Evolutionary conservation across 2,797 vertebrate genomes (phyloP), one percentile per base, ranked within the genome.

Genomic region (Loris lydekkerianus): DNA sequence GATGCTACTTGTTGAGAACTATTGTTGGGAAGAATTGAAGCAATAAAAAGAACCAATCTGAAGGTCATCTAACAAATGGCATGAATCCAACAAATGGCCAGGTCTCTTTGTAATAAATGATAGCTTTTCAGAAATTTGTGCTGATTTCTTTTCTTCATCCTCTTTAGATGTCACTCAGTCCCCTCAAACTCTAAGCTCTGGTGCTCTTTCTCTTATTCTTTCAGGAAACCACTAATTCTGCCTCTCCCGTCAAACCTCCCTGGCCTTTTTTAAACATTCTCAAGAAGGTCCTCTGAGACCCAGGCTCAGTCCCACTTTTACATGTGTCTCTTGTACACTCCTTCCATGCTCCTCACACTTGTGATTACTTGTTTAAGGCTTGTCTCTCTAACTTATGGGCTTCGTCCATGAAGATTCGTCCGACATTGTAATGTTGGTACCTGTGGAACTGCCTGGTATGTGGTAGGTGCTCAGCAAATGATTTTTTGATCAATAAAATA

Each of bases 201-300:
- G 1, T 60, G 43, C 27, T 25, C 34, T 60, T 76, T 92, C 20
- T 65, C 37, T 73, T 69, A 8, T 53, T 73, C 46, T 87, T 77
- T 25, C 9, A 69, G 58, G 40, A 86, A 84, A 5, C 18, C 25
- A 27, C 37, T 73, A 3, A 1, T 43, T 83, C 31, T 23, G 3
- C 6, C 2, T 25, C 4, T 20, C 13, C 2, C 37, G 40, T 9
- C 2, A 21, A 5, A 7, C 10, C 25, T 77, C 11, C 15, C 5
- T 1, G 1, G 2, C 2, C 18, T 46, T 61, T 31, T 37, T 73
- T 20, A 27, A 3, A 2, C 11, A 91, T 94, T 25, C 14, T 83
- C 37, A 34, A 40, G 25, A 21, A 76, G 34, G 31, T 67, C 43
- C 13, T 80, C 58, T 70, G 6, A 58, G 46, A 65, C 27, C 37